Base-by-base conservation (phyloP, 2,888 invertebrate genomes). In the Nymphalis polychloros region DNA sequence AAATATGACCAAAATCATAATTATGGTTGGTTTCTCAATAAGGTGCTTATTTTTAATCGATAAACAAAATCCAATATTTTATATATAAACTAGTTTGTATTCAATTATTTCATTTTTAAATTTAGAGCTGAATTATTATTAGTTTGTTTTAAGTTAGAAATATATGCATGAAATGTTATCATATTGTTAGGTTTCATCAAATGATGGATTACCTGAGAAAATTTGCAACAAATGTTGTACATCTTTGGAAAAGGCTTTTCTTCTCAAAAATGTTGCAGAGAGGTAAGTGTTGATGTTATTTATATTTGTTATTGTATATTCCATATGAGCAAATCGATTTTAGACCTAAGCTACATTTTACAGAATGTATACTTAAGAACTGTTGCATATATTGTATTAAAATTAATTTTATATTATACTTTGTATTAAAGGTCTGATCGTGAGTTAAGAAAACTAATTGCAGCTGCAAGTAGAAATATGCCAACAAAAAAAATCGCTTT, bases 181-280 rank as follows among this genome's bases (percentile, higher is more conserved):
- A 41, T 13, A 70, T 61, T 68, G 67, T 79, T 78, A 92, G 92
- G 91, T 92, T 23, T 81, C 85, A 64, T 82, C 84, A 53, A 88
- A 86, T 79, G 92, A 92, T 87, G 92, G 92, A n/a, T 79, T 92
- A 57, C 92, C 92, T 50, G 92, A 92, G 73, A 90, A 87, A 75
- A 90, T 92, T 70, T 92, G 92, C 73, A 79, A 79, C 52, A 91
- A 90, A 81, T 92, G 92, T 75, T 91, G 90, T 70, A 84, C 82
- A 59, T 86, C 88, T 65, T 80, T 92, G 79, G 92, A 92, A 79
- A 92, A 91, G 75, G 92, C 92, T 64, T 92, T 84, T 76, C 80
- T 92, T 50, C 84, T 93, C 60, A 93, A 93, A 84, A 90, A 89
- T 70, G 84, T 92, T 60, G 93, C 93, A 69, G 93, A 93, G 78